Base-by-base conservation (phyloP, 37 sponge, comb jelly and placozoan genomes). In the Diacarnus erythraeanus region DNA sequence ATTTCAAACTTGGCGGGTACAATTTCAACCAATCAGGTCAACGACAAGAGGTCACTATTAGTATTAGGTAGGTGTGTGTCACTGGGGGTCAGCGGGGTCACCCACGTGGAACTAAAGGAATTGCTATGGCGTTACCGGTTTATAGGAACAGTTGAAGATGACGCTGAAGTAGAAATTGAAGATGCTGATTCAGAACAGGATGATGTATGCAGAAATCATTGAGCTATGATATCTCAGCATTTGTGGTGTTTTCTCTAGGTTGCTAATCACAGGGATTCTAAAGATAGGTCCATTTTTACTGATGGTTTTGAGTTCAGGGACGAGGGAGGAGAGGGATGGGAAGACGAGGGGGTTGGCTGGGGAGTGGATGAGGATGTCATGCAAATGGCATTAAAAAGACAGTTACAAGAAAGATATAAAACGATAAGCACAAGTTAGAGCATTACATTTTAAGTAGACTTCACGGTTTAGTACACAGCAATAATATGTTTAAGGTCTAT, bases 141-240 rank as follows among this genome's bases (percentile, higher is more conserved):
- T 56, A 42, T 89, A 1, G 64, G 76, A 3, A 96, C 96, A 2
- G 89, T 96, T 26, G 94, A 96, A 41, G 96, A 96, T 18, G 91
- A 87, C 38, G 81, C 82, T 2, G 86, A 80, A 35, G 84, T 84
- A 61, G 76, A 84, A 35, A 42, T 37, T 23, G 72, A 72, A 10
- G 87, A 86, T 25, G 79, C 78, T 30, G 85, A 90, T 59, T 77
- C 80, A 3, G 86, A 86, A 10, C 87, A 84, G 47, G 86, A 85
- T 60, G 78, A 40, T 61, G 36, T 44, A 69, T n/a, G n/a, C n/a
- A n/a, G n/a, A n/a, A n/a, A n/a, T n/a, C n/a, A n/a, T n/a, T n/a
- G n/a, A n/a, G n/a, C n/a, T n/a, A n/a, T n/a, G n/a, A n/a, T n/a
- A n/a, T n/a, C n/a, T n/a, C n/a, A n/a, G n/a, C n/a, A n/a, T n/a